These are phyloP conservation scores for Paedocypris sp. DNA, from an alignment of 2,113 vertebrate species.

Conservation along the genomic window DNA sequence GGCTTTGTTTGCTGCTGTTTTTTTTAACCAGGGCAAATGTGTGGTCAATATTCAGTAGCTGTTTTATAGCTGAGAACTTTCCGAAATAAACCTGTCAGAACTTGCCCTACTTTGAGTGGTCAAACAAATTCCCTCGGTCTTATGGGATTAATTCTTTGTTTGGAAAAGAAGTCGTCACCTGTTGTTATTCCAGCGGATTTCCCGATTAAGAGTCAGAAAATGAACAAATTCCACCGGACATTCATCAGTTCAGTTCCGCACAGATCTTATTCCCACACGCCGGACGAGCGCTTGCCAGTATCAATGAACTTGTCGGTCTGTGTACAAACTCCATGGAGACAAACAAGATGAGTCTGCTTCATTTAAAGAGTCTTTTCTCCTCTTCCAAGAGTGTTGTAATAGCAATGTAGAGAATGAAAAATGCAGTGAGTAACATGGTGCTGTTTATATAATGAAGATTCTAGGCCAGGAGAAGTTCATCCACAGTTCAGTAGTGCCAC, in stretches of 20 bases:
- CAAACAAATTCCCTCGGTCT: no score
- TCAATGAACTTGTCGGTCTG: slow-evolving; percentile 30
- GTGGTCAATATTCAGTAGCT: no score
- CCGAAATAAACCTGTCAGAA: no score
- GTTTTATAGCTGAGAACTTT: no score
- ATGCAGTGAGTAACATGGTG: background rate
- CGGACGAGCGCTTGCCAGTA: background rate
- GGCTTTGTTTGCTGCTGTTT: no score
- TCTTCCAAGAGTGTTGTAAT: slow-evolving; percentile 13
- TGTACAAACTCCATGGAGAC: slow-evolving; percentile 56
- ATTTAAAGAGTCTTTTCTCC: slow-evolving; percentile 27
- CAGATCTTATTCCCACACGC: background rate
- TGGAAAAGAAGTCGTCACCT: background rate
- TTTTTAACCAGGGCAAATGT: no score
- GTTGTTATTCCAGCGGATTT: no score
- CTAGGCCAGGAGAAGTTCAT: slow-evolving; percentile 1
- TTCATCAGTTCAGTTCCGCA: slow-evolving; percentile 9
- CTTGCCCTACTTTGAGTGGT: no score
- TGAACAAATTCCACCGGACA: no score
- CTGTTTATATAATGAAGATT: slow-evolving; percentile 16
- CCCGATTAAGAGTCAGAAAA: no score
- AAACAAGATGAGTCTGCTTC: slow-evolving; percentile 20
- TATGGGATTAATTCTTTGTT: background rate
- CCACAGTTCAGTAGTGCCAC: slow-evolving; percentile 1
- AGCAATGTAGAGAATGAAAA: background rate